These are phyloP conservation scores for Perodicticus potto DNA, from an alignment of 2,797 vertebrate genomes.

Conservation along the genomic window DNA sequence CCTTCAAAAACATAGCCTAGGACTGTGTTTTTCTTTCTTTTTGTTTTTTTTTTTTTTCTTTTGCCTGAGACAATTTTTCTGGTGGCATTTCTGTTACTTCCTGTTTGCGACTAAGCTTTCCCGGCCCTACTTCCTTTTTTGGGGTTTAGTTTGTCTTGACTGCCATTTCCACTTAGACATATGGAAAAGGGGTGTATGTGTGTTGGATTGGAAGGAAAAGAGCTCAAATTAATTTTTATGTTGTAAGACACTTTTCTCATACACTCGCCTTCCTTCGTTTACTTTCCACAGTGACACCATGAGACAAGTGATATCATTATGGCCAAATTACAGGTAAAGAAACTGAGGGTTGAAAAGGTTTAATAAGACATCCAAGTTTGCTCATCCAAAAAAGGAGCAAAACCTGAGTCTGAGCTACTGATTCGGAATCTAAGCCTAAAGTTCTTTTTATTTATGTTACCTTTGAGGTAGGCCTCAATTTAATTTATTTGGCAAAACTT, in stretches of 20 bases:
- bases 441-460: neutral
- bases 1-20: neutral
- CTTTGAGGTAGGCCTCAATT: neutral
- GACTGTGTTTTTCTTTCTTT: neutral
- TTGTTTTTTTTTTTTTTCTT: neutral
- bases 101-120: slow-evolving; percentile 76
- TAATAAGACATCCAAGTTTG: neutral
- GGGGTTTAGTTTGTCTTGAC: neutral
- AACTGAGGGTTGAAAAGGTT: neutral
- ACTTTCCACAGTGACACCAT: neutral
- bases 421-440: neutral
- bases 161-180: neutral
- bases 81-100: slow-evolving; percentile 75
- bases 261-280: neutral
- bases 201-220: neutral
- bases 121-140: slow-evolving; percentile 62
- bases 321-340: neutral
- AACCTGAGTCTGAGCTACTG: neutral
- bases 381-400: neutral
- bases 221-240: neutral
- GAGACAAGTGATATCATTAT: neutral
- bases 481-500: neutral
- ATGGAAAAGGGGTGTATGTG: neutral
- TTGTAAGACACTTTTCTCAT: neutral
- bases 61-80: slow-evolving; percentile 50